These are phyloP conservation scores for Natrix natrix DNA, from an alignment of 2,797 vertebrate genomes.

Conservation along the genomic window DNA sequence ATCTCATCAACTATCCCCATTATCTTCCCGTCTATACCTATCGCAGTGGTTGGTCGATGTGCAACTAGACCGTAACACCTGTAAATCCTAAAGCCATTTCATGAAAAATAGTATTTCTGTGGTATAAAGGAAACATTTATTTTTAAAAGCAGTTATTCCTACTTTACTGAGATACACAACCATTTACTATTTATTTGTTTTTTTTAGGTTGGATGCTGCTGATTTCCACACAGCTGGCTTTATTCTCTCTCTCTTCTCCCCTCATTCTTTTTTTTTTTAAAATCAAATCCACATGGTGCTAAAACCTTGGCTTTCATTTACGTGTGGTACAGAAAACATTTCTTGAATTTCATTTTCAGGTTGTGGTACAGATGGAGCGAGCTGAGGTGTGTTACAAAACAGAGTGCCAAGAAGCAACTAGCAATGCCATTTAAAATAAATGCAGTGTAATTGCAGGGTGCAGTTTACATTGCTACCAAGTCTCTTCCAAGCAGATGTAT, in stretches of 20 bases:
- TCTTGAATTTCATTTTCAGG: constrained; percentile 44
- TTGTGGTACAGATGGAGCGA: constrained; percentile 26
- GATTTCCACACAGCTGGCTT: constrained; percentile 30
- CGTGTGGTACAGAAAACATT: constrained; percentile 24
- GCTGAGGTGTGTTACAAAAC: constrained; percentile 44
- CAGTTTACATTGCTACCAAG: constrained; percentile 56
- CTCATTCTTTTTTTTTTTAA: constrained; percentile 41
- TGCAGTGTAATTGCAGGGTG: constrained; percentile 70
- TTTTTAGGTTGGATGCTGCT: constrained; percentile 2
- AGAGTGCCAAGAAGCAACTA: constrained; percentile 63
- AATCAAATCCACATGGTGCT: constrained; percentile 40
- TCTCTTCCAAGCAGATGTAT: constrained; percentile 73
- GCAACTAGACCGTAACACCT: neutral
- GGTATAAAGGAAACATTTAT: neutral
- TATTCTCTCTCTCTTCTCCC: neutral
- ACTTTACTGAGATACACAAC: neutral
- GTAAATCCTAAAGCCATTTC: neutral
- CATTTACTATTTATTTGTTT: neutral
- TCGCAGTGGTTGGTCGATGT: neutral
- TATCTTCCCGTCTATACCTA: no score
- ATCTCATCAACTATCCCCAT: neutral
- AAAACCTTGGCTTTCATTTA: constrained; percentile 50
- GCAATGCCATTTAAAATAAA: constrained; percentile 49
- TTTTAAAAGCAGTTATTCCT: neutral
- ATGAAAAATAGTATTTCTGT: neutral